Evolutionary conservation across 2,113 vertebrate species (phyloP), one percentile per base, ranked within the genome.

Genomic region (Gambusia affinis): DNA sequence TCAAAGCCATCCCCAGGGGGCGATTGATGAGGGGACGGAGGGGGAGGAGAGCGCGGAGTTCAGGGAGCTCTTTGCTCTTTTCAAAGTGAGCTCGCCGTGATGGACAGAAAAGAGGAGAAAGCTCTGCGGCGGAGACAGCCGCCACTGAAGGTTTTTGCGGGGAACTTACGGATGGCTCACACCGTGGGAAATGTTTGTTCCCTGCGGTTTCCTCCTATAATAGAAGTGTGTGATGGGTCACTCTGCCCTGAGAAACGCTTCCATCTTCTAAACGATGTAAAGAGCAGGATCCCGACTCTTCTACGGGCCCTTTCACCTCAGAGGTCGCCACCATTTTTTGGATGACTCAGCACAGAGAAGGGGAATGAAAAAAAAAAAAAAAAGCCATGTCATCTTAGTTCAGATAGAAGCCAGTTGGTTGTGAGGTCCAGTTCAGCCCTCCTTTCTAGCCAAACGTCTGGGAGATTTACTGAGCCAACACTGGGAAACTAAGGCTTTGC

Each of bases 31-130:
- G 68, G 60, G 61, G 29, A 10, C 2, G 8, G 22, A 0, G 44
- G 19, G 30, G 12, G 37, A 54, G 19, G 67, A 57, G 51, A 79
- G 39, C 29, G 60, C 1, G 39, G 80, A 79, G 77, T 78, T 78
- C 39, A 66, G 82, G 80, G 79, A 83, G 79, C 68, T 85, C 84
- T 90, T 88, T 86, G 89, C 85, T 57, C 89, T 90, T 93, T 92
- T 91, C 81, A 88, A 67, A 92, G 85, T 85, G 81, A 88, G 83
- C 51, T 57, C 24, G 3, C 85, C 81, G 87, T 85, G 87, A 89
- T 39, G 12, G 72, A 42, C 74, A 83, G 78, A 72, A 80, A 80
- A 83, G 64, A 72, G 47, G 67, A 80, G 70, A 75, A 84, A 47
- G 76, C 70, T 70, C 70, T 61, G 67, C 78, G 70, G 82, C 84